These are phyloP conservation scores for Psittacula cyanocephala DNA, from an alignment of 2,113 vertebrate genomes.

Conservation along the genomic window DNA sequence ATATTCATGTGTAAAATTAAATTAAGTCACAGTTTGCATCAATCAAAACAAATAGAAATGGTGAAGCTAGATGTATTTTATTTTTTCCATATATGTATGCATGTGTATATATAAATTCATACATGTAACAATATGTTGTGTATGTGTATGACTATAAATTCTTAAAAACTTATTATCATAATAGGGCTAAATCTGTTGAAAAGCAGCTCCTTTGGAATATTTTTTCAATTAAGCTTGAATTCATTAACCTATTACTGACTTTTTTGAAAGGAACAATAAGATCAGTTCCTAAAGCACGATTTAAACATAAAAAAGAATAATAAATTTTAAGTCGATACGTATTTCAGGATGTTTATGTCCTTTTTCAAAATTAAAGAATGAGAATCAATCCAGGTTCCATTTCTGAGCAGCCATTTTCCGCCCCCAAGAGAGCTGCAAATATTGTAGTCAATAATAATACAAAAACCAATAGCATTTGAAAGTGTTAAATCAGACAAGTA, in stretches of 20 bases:
- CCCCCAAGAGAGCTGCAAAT: not conserved
- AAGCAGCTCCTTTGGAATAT: not conserved
- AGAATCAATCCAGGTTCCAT: conserved; percentile 4
- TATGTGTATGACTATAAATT: not conserved
- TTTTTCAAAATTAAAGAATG: conserved; percentile 28
- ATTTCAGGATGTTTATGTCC: not conserved
- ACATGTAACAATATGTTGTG: not conserved
- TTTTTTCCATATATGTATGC: not conserved
- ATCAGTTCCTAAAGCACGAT: not conserved
- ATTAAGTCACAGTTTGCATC: not conserved
- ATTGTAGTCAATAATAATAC: not conserved
- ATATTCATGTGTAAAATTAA: not conserved
- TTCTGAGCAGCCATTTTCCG: not conserved
- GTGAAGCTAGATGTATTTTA: not conserved
- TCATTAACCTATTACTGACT: not conserved
- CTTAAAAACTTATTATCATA: not conserved
- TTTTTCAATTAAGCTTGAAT: not conserved
- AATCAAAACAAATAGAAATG: not conserved
- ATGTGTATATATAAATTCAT: accelerated
- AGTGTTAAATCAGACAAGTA: conserved; percentile 17
- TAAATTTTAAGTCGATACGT: not conserved
- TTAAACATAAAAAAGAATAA: not conserved
- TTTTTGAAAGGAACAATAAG: not conserved
- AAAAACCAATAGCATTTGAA: conserved; percentile 13
- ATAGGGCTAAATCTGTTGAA: not conserved